These are phyloP conservation scores for Sarcophaga bullata DNA, from an alignment of 1,140 invertebrate genomes.

Conservation along the genomic window DNA sequence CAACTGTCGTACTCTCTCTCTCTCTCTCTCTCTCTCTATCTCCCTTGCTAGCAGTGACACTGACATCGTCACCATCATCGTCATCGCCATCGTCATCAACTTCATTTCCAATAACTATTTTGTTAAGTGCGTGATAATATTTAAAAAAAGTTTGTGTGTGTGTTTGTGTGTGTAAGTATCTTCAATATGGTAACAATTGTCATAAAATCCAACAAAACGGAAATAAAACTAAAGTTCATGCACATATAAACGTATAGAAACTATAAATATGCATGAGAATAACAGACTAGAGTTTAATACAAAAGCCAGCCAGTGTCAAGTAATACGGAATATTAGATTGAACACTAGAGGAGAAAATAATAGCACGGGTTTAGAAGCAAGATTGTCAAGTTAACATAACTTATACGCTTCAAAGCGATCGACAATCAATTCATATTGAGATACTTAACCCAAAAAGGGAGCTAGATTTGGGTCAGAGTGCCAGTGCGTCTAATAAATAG, in stretches of 20 bases:
- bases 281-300: neutral
- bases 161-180: conserved; percentile 6
- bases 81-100: too few relatives aligned
- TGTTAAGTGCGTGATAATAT: too few relatives aligned
- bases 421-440: neutral
- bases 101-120: too few relatives aligned
- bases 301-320: neutral
- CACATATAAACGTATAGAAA: neutral
- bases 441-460: neutral
- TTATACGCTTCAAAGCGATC: too few relatives aligned
- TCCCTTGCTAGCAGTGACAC: too few relatives aligned
- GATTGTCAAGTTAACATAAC: neutral
- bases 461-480: neutral
- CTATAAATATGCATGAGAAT: conserved; percentile 29
- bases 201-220: conserved; percentile 38
- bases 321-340: neutral
- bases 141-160: neutral
- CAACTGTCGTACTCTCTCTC: neutral
- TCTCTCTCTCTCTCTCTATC: too few relatives aligned
- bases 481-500: neutral
- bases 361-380: neutral
- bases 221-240: conserved; percentile 41
- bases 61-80: too few relatives aligned
- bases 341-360: too few relatives aligned
- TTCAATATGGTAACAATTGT: conserved; percentile 38